Conservation (phyloP, 2,888 invertebrate species). For the Drosophila mimetica region DNA sequence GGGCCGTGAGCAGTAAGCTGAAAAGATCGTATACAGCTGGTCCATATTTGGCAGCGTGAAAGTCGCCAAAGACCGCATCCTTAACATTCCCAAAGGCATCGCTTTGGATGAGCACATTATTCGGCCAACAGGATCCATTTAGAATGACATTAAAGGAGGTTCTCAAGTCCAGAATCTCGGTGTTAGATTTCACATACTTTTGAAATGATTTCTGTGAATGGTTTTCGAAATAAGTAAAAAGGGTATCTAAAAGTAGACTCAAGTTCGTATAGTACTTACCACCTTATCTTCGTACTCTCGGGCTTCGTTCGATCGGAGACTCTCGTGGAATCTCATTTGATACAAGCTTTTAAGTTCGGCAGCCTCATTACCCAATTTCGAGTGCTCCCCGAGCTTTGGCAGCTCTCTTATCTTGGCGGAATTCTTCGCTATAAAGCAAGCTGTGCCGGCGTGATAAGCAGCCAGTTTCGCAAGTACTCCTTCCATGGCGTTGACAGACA, state of each 20-base stretch:
- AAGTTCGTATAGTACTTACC: conserved; percentile 51
- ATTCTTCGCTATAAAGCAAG: conserved; percentile 49
- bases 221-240: too few relatives aligned
- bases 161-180: conserved; percentile 16
- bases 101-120: conserved; percentile 71
- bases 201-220: conserved; percentile 60
- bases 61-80: conserved; percentile 71
- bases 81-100: conserved; percentile 61
- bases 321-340: conserved; percentile 57
- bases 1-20: conserved; percentile 71
- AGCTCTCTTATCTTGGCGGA: conserved; percentile 30
- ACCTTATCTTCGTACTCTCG: conserved; percentile 66
- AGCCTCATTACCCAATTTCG: neutral
- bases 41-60: conserved; percentile 63
- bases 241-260: neutral
- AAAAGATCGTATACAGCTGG: conserved; percentile 74
- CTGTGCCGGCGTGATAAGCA: conserved; percentile 80
- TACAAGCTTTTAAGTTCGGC: conserved; percentile 32
- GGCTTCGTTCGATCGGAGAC: conserved; percentile 52
- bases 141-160: conserved; percentile 67
- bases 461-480: conserved; percentile 72
- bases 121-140: conserved; percentile 75
- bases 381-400: conserved; percentile 10
- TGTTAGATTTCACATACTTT: conserved; percentile 12
- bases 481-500: conserved; percentile 63